These are phyloP conservation scores for Sula dactylatra DNA, from an alignment of 2,113 vertebrate species.

Conservation along the genomic window DNA sequence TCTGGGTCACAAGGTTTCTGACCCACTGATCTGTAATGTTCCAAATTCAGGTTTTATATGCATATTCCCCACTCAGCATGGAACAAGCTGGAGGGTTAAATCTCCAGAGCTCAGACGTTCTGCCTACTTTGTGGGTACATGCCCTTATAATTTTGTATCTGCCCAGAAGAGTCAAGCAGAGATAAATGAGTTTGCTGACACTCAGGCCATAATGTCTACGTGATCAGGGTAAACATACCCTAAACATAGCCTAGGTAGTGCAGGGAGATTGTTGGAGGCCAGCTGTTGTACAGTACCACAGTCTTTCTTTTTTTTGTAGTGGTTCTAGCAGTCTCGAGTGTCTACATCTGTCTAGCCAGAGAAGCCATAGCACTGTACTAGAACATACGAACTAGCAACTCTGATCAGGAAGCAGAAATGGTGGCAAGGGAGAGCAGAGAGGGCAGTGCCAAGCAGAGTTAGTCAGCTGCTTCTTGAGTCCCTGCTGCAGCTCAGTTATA, in stretches of 20 bases:
- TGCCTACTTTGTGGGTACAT: background rate
- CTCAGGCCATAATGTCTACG: background rate
- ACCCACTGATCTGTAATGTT: background rate
- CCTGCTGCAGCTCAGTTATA: background rate
- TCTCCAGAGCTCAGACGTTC: background rate
- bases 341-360: background rate
- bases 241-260: background rate
- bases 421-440: background rate
- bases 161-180: background rate
- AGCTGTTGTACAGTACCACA: background rate
- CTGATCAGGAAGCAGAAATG: background rate
- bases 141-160: background rate
- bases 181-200: background rate
- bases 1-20: background rate
- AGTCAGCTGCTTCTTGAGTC: background rate
- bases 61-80: background rate
- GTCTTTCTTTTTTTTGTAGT: background rate
- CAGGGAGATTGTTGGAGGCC: background rate
- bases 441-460: background rate
- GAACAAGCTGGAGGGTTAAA: background rate
- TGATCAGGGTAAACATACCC: background rate
- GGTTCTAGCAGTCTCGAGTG: background rate
- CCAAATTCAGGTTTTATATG: background rate
- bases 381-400: background rate
- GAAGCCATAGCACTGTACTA: accelerated